These are phyloP conservation scores for Xiphophorus maculatus DNA, from an alignment of 2,113 vertebrate species.

Conservation along the genomic window DNA sequence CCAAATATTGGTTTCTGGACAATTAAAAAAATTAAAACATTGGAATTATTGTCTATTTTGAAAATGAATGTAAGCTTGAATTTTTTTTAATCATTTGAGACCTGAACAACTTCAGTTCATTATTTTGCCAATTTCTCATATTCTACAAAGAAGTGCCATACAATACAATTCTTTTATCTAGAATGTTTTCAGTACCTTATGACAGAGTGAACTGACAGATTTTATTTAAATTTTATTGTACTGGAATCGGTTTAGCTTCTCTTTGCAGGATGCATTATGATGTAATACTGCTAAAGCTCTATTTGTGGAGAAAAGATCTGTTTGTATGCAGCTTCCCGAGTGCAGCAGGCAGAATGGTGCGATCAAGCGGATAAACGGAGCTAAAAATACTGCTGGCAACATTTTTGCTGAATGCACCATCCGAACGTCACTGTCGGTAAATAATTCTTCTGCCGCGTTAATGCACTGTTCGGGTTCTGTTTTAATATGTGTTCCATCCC, in stretches of 20 bases:
- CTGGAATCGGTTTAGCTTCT: constrained; percentile 1
- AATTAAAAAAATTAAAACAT: too few species aligned
- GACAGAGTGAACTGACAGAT: too few species aligned
- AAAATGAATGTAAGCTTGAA: too few species aligned
- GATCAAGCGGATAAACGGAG: constrained; percentile 44
- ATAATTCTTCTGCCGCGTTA: constrained; percentile 12
- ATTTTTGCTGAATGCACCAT: not conserved
- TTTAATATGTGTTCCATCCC: not conserved
- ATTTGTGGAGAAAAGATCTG: constrained; percentile 19
- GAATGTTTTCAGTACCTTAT: too few species aligned
- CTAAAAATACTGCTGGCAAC: constrained; percentile 64
- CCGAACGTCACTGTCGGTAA: not conserved
- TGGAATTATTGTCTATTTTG: too few species aligned
- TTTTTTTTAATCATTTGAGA: too few species aligned
- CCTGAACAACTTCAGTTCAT: too few species aligned
- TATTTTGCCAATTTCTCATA: too few species aligned
- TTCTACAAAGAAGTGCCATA: too few species aligned
- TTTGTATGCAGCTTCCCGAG: constrained; percentile 39
- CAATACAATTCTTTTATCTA: too few species aligned
- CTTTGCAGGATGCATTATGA: constrained; percentile 22
- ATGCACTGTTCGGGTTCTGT: constrained; percentile 1
- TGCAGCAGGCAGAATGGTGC: constrained; percentile 43
- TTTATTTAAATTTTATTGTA: too few species aligned
- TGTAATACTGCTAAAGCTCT: constrained; percentile 58
- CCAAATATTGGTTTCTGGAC: too few species aligned